Evolutionary conservation across 2,113 vertebrate species (phyloP).

Genomic region (Gulo gulo): DNA sequence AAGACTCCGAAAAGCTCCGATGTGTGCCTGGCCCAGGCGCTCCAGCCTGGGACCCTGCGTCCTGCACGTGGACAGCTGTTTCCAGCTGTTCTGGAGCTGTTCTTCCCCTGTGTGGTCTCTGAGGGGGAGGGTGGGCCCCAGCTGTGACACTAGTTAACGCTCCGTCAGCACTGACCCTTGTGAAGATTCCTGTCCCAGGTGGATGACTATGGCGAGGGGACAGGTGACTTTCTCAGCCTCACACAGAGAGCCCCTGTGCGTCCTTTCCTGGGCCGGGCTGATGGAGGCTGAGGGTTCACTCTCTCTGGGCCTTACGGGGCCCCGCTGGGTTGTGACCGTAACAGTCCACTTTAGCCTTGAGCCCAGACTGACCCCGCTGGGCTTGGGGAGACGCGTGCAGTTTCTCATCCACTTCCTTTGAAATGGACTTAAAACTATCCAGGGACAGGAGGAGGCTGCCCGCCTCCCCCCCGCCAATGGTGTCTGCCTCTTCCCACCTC

Average conservation of each 20-base stretch:
- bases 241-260: neutral
- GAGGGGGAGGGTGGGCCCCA: neutral
- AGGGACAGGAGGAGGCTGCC: neutral
- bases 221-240: neutral
- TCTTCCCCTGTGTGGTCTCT: neutral
- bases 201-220: neutral
- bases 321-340: neutral
- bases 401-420: neutral
- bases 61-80: neutral
- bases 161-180: neutral
- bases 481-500: neutral
- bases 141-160: rapidly evolving
- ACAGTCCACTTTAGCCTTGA: neutral
- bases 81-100: neutral
- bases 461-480: neutral
- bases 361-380: no score
- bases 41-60: rapidly evolving
- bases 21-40: neutral
- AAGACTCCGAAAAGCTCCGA: neutral
- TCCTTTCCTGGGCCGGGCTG: neutral
- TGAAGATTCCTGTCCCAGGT: neutral
- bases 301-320: neutral
- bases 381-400: neutral
- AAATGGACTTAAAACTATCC: no score
- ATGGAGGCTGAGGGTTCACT: no score